Evolutionary conservation across 2,113 vertebrate genomes (phyloP).

Genomic region (Struthidea cinerea): DNA sequence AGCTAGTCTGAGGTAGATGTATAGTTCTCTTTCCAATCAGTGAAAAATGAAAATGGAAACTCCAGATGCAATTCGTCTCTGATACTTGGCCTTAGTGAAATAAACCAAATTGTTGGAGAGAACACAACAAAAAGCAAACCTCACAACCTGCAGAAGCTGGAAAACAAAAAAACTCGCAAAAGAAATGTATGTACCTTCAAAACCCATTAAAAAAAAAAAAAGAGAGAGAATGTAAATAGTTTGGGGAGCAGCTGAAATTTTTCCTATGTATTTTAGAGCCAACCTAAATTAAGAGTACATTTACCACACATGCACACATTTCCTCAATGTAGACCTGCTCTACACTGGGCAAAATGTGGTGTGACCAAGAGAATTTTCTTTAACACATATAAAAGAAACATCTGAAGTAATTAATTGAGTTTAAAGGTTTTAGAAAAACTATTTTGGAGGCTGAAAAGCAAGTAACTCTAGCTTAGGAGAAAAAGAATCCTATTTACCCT

Average conservation of each 20-base stretch:
- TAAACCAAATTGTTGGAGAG: not conserved
- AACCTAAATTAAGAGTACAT: not conserved
- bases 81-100: not conserved
- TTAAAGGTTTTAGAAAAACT: not conserved
- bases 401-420: not conserved
- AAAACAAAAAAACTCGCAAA: not conserved
- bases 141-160: not conserved
- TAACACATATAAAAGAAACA: not conserved
- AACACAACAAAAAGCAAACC: not conserved
- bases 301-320: accelerated
- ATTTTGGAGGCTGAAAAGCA: not conserved
- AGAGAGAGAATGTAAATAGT: not conserved
- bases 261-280: not conserved
- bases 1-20: not conserved
- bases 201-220: not conserved
- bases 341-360: not conserved
- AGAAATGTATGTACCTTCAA: not conserved
- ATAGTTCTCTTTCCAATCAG: not conserved
- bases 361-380: not conserved
- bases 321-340: not conserved
- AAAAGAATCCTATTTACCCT: not conserved
- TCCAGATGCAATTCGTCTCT: not conserved
- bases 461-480: not conserved
- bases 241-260: not conserved
- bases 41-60: not conserved